phyloP scores from a whole-genome alignment of 1,140 invertebrate genomes.

The Drosophila nannoptera region DNA sequence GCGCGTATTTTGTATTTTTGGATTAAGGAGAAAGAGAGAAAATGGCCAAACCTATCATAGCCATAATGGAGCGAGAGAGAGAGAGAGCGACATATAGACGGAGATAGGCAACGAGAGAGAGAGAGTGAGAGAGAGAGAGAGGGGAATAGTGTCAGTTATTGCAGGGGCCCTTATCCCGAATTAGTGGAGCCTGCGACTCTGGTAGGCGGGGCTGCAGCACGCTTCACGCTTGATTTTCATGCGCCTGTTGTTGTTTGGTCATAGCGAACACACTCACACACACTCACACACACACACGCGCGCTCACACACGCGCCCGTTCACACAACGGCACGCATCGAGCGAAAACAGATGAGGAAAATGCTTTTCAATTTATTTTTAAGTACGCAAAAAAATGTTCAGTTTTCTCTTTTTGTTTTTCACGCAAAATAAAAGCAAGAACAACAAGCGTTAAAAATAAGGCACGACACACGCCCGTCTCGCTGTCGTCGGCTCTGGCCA shows the following conservation, averaged over 20 bases:
- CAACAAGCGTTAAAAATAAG: constrained; percentile 41
- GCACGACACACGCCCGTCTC: constrained; percentile 42
- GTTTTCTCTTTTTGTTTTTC: constrained; percentile 8
- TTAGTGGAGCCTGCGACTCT: neutral
- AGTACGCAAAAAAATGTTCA: constrained; percentile 72
- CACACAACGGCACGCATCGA: neutral
- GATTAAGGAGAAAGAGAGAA: constrained; percentile 9
- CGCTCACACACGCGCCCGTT: constrained; percentile 1
- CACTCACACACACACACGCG: constrained; percentile 1
- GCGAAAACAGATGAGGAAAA: constrained; percentile 68
- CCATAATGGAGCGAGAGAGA: constrained; percentile 14
- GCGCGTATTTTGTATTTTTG: constrained; percentile 37
- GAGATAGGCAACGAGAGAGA: neutral
- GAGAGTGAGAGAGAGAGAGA: neutral
- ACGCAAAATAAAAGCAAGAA: constrained; percentile 18
- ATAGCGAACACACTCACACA: neutral
- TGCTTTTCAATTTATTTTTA: constrained; percentile 78
- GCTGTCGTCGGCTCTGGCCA: constrained; percentile 13
- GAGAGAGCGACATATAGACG: neutral
- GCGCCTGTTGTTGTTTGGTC: constrained; percentile 63
- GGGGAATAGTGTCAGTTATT: too few relatives aligned
- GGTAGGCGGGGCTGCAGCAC: constrained; percentile 35
- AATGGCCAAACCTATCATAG: constrained; percentile 19
- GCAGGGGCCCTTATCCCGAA: constrained; percentile 10
- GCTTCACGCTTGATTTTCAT: constrained; percentile 74